Percentiles rank a stretch among this genome's conserved stretches.
Conservation (phyloP, 1,140 invertebrate species). For the Temnothorax longispinosus region DNA sequence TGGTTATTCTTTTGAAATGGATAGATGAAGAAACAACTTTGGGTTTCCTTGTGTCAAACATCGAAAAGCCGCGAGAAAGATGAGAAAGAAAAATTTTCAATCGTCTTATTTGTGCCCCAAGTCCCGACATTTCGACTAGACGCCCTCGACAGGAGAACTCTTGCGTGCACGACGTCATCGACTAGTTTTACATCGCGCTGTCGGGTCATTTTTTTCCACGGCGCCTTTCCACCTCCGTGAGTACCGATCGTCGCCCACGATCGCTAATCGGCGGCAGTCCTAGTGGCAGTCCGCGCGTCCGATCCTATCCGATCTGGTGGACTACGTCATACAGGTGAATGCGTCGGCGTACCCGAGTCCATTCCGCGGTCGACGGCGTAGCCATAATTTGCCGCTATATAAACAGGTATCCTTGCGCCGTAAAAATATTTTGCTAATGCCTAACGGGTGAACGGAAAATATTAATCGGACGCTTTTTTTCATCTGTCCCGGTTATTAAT, state of each 20-base stretch:
- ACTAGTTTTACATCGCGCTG: constrained; percentile 67
- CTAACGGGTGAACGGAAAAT: constrained; percentile 63
- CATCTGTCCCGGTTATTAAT: background rate
- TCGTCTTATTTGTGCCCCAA: background rate
- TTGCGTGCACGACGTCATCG: constrained; percentile 63
- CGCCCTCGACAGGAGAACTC: constrained; percentile 32
- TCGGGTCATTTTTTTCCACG: constrained; percentile 66
- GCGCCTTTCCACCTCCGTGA: constrained; percentile 74
- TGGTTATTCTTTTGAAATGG: background rate
- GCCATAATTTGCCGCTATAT: constrained; percentile 74
- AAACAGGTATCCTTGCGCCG: constrained; percentile 72
- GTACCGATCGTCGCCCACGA: constrained; percentile 72
- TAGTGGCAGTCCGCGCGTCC: constrained; percentile 59
- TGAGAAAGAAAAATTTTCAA: background rate
- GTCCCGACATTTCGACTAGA: constrained; percentile 31
- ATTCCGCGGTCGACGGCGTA: constrained; percentile 69
- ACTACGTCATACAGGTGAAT: constrained; percentile 82
- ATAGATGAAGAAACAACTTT: background rate
- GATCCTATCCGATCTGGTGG: constrained; percentile 76
- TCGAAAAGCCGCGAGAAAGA: background rate
- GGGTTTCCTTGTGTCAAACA: background rate
- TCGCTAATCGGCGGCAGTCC: constrained; percentile 66
- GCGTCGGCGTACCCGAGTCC: constrained; percentile 77
- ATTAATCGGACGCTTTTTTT: background rate
- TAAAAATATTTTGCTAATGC: constrained; percentile 59